Evolutionary conservation across 1,140 invertebrate genomes (phyloP).

Genomic region (Drosophila oshimai): DNA sequence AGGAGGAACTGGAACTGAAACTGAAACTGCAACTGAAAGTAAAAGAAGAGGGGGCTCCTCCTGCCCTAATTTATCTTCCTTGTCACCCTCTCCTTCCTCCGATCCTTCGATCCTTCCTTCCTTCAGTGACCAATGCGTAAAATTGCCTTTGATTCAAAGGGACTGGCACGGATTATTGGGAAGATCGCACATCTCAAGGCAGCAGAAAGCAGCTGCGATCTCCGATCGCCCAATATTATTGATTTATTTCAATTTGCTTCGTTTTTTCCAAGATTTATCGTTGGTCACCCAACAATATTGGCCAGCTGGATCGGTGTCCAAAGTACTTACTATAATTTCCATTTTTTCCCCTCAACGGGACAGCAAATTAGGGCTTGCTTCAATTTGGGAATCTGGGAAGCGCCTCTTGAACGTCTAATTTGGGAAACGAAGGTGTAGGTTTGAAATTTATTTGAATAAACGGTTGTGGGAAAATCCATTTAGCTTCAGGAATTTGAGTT

Average conservation of each 20-base stretch:
- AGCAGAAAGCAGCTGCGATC: not conserved
- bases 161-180: constrained; percentile 54
- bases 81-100: not conserved
- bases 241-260: constrained; percentile 56
- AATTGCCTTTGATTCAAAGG: constrained; percentile 60
- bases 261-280: constrained; percentile 48
- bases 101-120: not conserved
- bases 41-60: not conserved
- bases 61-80: constrained; percentile 63
- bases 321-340: not conserved
- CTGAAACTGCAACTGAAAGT: too few relatives aligned
- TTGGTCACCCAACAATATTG: constrained; percentile 27
- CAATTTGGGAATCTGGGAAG: not conserved
- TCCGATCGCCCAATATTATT: constrained; percentile 54
- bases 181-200: constrained; percentile 11
- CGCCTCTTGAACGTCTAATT: constrained; percentile 34
- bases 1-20: constrained; percentile 10
- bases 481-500: not conserved
- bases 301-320: constrained; percentile 32
- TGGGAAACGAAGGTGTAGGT: constrained; percentile 37
- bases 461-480: not conserved
- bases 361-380: constrained; percentile 2
- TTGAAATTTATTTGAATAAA: constrained; percentile 31
- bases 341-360: constrained; percentile 10
- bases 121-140: constrained; percentile 68